Evolutionary conservation across 1,140 invertebrate species (phyloP), one percentile per base, ranked within the genome.

Genomic region (Scaptodrosophila lebanonensis): DNA sequence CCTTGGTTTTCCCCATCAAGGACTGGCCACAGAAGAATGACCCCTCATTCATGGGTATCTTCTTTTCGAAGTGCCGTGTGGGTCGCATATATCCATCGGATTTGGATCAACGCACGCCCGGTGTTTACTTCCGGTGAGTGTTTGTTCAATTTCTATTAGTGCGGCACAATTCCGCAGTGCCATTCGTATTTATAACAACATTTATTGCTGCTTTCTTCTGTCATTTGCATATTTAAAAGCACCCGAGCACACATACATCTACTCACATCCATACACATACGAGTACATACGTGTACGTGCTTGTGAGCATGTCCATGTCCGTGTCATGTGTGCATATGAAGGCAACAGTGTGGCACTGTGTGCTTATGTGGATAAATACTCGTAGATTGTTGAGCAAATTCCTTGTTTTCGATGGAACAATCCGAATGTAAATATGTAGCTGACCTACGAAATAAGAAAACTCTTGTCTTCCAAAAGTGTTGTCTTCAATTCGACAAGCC

Each of bases 41-140:
- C 88, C 96, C 96, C 0, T 92, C 95, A 1, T 96, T 98, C 77
- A 97, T 98, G 60, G 96, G 95, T 1, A 95, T 97, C 42, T 97
- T 96, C 87, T 96, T 94, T 87, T 95, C 94, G 70, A 95, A 94
- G 83, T 95, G 94, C 68, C 91, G 94, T 27, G 93, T 95, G 42
- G 93, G 93, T 2, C 87, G 88, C 44, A 89, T 89, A 58, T 89
- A 89, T 79, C 88, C 88, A 17, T 90, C 88, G 56, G 91, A 91
- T 67, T 87, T 89, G 57, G 92, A 90, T 86, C 92, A 89, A 82
- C 89, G 89, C 50, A 90, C 88, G 70, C 92, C 93, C n/a, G 95
- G 95, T 52, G 91, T 94, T 12, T 95, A 94, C 84, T 95, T 93
- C 72, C 91, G 93, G 86, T 87, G 39, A 86, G 82, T 56, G 20